A percentile compares a stretch with the other conserved stretches of the same genome.
These are phyloP conservation scores for Notospermus geniculatus DNA, from an alignment of 1,140 invertebrate genomes.

Conservation along the genomic window DNA sequence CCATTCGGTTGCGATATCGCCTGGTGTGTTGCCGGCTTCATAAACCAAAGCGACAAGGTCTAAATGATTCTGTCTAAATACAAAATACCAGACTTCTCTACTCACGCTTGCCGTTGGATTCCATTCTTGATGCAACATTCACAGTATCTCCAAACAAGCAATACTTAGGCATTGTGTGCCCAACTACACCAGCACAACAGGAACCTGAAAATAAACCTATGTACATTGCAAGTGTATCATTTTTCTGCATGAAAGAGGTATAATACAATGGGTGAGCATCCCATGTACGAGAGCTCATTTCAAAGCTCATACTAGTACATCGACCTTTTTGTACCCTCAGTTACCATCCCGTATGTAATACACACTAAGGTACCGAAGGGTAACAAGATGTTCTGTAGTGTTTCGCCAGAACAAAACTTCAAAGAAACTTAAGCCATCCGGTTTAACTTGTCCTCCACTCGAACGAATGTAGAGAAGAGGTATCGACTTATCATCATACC, in stretches of 20 bases:
- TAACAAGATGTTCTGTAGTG: neutral
- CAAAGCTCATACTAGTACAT: neutral
- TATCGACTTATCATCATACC: conserved; percentile 64
- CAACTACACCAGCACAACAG: conserved; percentile 41
- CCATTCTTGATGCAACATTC: conserved; percentile 41
- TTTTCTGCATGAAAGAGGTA: neutral
- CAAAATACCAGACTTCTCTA: no score
- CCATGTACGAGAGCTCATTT: neutral
- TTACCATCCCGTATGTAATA: neutral
- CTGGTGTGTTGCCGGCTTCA: no score
- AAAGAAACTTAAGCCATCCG: neutral
- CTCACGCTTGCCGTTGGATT: conserved; percentile 30
- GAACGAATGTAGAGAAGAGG: neutral
- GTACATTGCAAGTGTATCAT: conserved; percentile 5
- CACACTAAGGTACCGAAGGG: neutral
- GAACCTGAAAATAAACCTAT: conserved; percentile 24
- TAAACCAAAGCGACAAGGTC: no score
- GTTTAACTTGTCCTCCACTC: neutral
- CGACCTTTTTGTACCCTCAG: neutral
- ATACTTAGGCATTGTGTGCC: conserved; percentile 37
- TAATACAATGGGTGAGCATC: neutral
- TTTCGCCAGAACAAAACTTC: conserved; percentile 1
- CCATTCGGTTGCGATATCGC: no score
- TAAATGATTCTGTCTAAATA: no score
- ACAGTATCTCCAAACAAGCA: conserved; percentile 40